Evolutionary conservation across 2,888 invertebrate species (phyloP).

Genomic region (Apamea epomidion): DNA sequence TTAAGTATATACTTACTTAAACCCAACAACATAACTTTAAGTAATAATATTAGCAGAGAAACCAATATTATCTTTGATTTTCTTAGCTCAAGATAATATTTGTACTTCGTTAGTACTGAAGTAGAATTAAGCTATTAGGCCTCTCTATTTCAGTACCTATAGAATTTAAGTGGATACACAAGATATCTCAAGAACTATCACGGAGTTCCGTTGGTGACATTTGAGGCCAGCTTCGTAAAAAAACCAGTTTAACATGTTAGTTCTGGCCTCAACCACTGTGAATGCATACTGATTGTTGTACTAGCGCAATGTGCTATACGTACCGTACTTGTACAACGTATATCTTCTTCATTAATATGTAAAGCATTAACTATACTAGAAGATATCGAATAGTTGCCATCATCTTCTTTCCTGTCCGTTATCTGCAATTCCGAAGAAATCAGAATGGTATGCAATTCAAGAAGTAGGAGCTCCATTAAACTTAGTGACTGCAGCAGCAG

Average conservation of each 20-base stretch:
- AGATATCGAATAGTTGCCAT: background rate
- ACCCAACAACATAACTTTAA: background rate
- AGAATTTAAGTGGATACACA: constrained; percentile 24
- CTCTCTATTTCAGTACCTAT: background rate
- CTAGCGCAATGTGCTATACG: background rate
- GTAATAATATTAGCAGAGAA: constrained; percentile 4
- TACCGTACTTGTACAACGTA: background rate
- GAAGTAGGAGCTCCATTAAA: background rate
- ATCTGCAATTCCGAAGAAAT: background rate
- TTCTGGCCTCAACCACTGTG: constrained; percentile 48
- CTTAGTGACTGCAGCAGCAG: background rate
- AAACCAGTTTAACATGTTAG: constrained; percentile 55
- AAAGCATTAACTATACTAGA: background rate
- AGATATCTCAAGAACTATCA: constrained; percentile 42
- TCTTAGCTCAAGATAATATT: constrained; percentile 17
- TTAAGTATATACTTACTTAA: background rate
- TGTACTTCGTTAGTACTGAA: constrained; percentile 10
- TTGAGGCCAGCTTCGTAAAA: constrained; percentile 53
- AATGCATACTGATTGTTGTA: constrained; percentile 30
- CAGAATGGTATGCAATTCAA: background rate
- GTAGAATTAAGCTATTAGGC: background rate
- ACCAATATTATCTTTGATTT: background rate
- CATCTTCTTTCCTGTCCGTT: background rate
- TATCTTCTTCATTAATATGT: background rate
- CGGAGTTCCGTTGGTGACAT: constrained; percentile 56